Base-by-base conservation (phyloP, 1,140 invertebrate genomes). In the Amyelois transitella region DNA sequence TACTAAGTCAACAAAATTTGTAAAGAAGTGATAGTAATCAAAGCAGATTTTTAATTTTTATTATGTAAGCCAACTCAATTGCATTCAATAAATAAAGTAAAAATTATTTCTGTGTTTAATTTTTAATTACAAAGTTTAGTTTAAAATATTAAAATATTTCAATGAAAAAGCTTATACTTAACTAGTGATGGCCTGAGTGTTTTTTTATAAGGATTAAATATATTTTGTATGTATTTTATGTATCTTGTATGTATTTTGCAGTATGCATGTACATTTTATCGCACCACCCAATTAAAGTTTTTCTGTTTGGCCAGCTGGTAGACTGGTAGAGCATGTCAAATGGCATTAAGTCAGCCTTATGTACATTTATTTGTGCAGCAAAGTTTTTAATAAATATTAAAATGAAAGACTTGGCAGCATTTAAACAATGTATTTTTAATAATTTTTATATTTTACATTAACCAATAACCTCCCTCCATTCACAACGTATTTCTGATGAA, bases 361-460 rank as follows among this genome's bases (percentile, higher is more conserved):
- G 22, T 24, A 8, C 3, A 24, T 5, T 5, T 24, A 3, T 5
- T 5, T 24, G 22, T 24, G 8, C 22, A 8, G 22, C 22, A 24
- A 24, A 24, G 8, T 24, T 3, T 8, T 8, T 24, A 8, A 5
- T 24, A 47, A 60, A 51, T 51, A 18, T 20, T 50, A 2, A 60
- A 55, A 65, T 1, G 20, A 56, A 52, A 57, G 48, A 38, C 18
- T 2, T n/a, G 45, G 25, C 45, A 57, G 62, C 58, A 57, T 65
- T 53, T 57, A 66, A 66, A 51, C 59, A 73, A 60, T 81, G 73
- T 75, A 77, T 77, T 81, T n/a, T n/a, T n/a, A n/a, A n/a, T n/a
- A n/a, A n/a, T n/a, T n/a, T 74, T 72, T 62, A 76, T 72, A 81
- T 80, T 80, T 81, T 84, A 84, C 69, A 76, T 68, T 64, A 67